phyloP scores from a whole-genome alignment of 2,797 vertebrate species.

The Hapalemur alaotrensis region DNA sequence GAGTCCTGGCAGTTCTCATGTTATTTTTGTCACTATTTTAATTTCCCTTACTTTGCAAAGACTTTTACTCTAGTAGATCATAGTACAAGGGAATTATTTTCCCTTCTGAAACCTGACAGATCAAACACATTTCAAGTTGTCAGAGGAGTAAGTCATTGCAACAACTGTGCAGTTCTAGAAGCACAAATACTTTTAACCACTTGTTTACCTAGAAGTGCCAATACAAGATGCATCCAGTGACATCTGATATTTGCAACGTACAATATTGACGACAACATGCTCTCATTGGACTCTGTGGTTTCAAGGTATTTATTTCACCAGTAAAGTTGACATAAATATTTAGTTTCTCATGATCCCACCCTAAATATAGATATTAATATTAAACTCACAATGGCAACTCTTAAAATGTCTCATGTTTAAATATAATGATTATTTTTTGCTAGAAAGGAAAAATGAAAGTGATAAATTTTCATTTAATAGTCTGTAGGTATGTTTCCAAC shows the following conservation, averaged over 20 bases:
- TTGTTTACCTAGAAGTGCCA: background rate
- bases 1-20: background rate
- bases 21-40: constrained; percentile 54
- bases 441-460: constrained; percentile 32
- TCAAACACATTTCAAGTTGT: constrained; percentile 68
- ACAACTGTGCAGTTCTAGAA: constrained; percentile 52
- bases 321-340: background rate
- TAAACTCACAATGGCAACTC: background rate
- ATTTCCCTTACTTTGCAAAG: constrained; percentile 55
- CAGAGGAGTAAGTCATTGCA: constrained; percentile 56
- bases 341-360: background rate
- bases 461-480: constrained; percentile 51
- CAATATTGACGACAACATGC: background rate
- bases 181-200: background rate
- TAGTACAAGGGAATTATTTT: constrained; percentile 60
- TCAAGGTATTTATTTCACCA: background rate
- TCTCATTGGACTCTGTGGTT: background rate
- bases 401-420: constrained; percentile 23
- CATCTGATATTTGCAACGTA: background rate
- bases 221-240: background rate
- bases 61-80: constrained; percentile 58
- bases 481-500: constrained; percentile 50
- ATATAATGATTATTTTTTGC: background rate
- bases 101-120: constrained; percentile 69
- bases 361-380: background rate